phyloP scores from a whole-genome alignment of 2,113 vertebrate genomes.

The Alligator mississippiensis region DNA sequence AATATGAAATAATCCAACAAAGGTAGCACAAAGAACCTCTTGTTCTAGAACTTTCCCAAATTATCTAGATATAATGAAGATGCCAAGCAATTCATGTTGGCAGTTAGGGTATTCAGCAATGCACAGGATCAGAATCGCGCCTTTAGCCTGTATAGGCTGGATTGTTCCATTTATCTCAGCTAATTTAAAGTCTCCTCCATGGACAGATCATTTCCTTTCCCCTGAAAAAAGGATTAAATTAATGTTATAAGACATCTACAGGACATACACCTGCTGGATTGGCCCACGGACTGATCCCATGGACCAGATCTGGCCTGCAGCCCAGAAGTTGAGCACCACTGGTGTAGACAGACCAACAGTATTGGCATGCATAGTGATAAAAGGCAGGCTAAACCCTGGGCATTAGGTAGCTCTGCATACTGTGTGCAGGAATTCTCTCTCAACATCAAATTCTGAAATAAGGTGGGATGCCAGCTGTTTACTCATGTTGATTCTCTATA shows the following conservation, averaged over 20 bases:
- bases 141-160: not conserved
- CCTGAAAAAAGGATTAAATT: not conserved
- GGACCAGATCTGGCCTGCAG: not conserved
- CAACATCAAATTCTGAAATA: not conserved
- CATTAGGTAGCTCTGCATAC: rapidly evolving
- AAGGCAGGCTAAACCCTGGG: not conserved
- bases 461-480: not conserved
- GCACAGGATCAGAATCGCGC: not conserved
- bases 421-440: not conserved
- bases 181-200: not conserved
- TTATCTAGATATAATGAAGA: not conserved
- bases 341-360: not conserved
- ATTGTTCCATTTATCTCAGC: not conserved
- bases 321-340: not conserved
- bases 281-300: too few relatives aligned
- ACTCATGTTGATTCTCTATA: not conserved
- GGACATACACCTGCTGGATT: too few relatives aligned
- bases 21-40: too few relatives aligned
- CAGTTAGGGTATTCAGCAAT: not conserved
- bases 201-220: not conserved
- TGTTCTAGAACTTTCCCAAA: too few relatives aligned
- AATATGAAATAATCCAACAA: too few relatives aligned
- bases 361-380: not conserved
- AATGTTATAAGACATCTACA: not conserved
- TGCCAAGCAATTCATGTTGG: not conserved